These are phyloP conservation scores for Calephelis nemesis DNA, from an alignment of 1,140 invertebrate genomes.

Conservation along the genomic window DNA sequence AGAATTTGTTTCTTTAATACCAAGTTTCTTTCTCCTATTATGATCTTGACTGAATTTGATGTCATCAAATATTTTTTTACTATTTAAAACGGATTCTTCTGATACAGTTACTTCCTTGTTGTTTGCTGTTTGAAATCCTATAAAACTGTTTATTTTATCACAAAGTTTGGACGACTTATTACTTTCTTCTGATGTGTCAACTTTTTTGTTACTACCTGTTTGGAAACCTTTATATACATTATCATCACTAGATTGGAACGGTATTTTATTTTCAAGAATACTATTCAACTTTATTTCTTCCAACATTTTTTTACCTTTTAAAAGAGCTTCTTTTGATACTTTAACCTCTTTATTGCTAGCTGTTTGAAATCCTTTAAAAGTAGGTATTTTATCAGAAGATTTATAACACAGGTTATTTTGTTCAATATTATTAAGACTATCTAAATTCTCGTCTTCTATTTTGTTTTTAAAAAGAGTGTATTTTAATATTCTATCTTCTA, in stretches of 20 bases:
- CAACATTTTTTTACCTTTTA: slow-evolving; percentile 43
- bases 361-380: slow-evolving; percentile 43
- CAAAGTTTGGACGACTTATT: neutral
- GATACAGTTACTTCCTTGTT: slow-evolving; percentile 42
- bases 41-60: slow-evolving; percentile 10
- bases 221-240: slow-evolving; percentile 36
- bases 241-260: neutral
- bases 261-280: neutral
- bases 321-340: slow-evolving; percentile 44
- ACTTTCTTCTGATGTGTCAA: slow-evolving; percentile 44
- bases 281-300: slow-evolving; percentile 26
- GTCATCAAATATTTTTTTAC: slow-evolving; percentile 36
- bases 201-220: slow-evolving; percentile 44
- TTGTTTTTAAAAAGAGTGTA: slow-evolving; percentile 45
- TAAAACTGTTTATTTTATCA: neutral
- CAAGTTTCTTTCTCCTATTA: slow-evolving; percentile 17
- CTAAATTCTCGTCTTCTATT: slow-evolving; percentile 20
- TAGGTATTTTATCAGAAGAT: slow-evolving; percentile 5
- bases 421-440: slow-evolving; percentile 1
- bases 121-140: slow-evolving; percentile 42
- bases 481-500: slow-evolving; percentile 45
- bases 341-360: slow-evolving; percentile 45
- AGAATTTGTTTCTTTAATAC: neutral
- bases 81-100: slow-evolving; percentile 38
- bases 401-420: slow-evolving; percentile 1